phyloP scores from a whole-genome alignment of 2,113 vertebrate genomes.

The Callopanchax toddi region DNA sequence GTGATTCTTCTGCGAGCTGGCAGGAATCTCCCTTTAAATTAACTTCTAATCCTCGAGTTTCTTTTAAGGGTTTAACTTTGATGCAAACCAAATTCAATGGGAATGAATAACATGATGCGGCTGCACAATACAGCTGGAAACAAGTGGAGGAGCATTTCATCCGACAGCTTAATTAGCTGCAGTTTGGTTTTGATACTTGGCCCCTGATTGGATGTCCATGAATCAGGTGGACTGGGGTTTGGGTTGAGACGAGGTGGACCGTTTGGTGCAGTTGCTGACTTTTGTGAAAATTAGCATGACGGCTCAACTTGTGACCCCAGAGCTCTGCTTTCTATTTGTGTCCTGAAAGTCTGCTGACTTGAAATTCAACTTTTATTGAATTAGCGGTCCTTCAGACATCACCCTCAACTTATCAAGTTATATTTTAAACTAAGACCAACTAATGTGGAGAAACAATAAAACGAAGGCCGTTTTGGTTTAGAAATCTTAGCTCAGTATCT shows the following conservation, averaged over 20 bases:
- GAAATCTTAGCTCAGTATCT: too few species aligned
- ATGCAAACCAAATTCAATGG: slow-evolving; percentile 3
- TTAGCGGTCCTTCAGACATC: too few species aligned
- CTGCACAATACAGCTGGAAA: not conserved
- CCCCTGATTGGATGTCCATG: not conserved
- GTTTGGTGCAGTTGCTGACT: slow-evolving; percentile 42
- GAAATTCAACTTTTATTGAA: too few species aligned
- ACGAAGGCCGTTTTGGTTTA: too few species aligned
- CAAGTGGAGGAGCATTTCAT: not conserved
- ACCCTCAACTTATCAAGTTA: too few species aligned
- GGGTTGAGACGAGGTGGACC: slow-evolving; percentile 1
- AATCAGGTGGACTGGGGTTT: slow-evolving; percentile 34
- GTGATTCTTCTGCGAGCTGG: slow-evolving; percentile 15
- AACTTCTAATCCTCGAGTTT: slow-evolving; percentile 22
- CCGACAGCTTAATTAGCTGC: slow-evolving; percentile 4
- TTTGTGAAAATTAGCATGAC: slow-evolving; percentile 12
- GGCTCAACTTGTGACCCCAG: slow-evolving; percentile 13
- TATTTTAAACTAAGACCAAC: too few species aligned
- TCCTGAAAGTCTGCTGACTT: too few species aligned
- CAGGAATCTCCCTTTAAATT: slow-evolving; percentile 16
- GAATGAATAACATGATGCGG: not conserved
- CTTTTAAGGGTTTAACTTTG: slow-evolving; percentile 18
- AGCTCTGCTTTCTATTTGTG: slow-evolving; percentile 20
- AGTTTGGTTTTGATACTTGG: not conserved
- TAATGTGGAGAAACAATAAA: too few species aligned